Evolutionary conservation across 2,113 vertebrate genomes (phyloP), one percentile per base, ranked within the genome.

Genomic region (Pelodiscus sinensis): DNA sequence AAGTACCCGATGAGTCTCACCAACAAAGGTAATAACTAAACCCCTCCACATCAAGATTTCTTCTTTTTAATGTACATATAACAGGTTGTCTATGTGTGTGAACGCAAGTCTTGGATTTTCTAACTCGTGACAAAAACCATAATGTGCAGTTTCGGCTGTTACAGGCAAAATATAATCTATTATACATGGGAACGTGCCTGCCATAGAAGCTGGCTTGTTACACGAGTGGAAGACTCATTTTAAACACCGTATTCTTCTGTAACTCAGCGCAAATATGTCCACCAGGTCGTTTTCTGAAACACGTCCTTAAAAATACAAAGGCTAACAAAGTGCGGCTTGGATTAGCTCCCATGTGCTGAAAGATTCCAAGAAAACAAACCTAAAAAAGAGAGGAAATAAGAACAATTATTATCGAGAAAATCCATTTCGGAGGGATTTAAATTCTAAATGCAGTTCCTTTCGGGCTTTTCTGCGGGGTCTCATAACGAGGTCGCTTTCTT

Each of bases 351-450:
- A 95, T 55, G 44, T 93, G 96, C 92, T 89, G 97, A 97, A 85
- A 44, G 81, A 85, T 91, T 93, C 93, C 97, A 93, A 97, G 96
- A 95, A 97, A 97, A 92, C 90, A 94, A 88, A 80, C 96, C 97
- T 98, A 88, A 95, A 97, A 97, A 54, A 96, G 27, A 95, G 95
- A 90, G 82, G 89, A 97, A 94, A 97, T 79, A 88, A 95, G 57
- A 80, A 94, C 84, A 54, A 92, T 98, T 96, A 98, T 93, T 92
- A 88, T 54, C 75, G 90, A 79, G 81, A 84, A 94, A 96, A 73
- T n/a, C 2, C 15, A 14, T 82, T 68, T 65, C n/a, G 75, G 84
- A 68, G 86, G 15, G 21, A 80, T 87, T 65, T 55, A 10, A 31
- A 4, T 15, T 19, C 51, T 85, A 44, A 77, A 11, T 65, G 83